These are phyloP conservation scores for Chitala chitala DNA, from an alignment of 2,113 vertebrate species.

Conservation along the genomic window DNA sequence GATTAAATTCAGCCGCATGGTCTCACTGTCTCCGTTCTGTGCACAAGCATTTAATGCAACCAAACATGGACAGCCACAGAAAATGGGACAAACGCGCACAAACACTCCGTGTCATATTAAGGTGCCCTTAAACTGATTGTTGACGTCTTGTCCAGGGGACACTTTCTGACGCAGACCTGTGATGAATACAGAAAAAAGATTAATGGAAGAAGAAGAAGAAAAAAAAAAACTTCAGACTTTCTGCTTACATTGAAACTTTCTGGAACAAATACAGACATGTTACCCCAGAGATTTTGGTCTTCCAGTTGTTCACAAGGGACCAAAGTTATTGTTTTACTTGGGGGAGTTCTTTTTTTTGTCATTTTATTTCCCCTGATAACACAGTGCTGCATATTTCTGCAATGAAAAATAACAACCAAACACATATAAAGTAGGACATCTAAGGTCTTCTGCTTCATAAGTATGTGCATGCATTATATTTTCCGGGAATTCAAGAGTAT, in stretches of 20 bases:
- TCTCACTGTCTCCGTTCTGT: background rate
- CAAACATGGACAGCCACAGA: background rate
- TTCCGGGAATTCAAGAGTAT: background rate
- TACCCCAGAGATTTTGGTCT: slow-evolving; percentile 12
- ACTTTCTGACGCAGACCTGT: background rate
- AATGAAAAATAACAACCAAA: slow-evolving; percentile 6
- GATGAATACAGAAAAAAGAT: slow-evolving; percentile 12
- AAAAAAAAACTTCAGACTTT: slow-evolving; percentile 17
- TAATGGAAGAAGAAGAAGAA: background rate
- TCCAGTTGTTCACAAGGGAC: background rate
- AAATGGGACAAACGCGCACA: background rate
- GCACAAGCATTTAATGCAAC: background rate
- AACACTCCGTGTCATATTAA: background rate
- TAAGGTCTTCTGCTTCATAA: background rate
- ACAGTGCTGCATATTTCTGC: slow-evolving; percentile 6
- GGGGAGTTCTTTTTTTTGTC: background rate
- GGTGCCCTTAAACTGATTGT: slow-evolving; percentile 10
- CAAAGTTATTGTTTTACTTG: background rate
- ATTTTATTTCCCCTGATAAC: background rate
- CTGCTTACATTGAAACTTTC: slow-evolving; percentile 8
- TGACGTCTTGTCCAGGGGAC: background rate
- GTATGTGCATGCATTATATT: slow-evolving; percentile 13
- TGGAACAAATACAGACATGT: background rate
- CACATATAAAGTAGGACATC: slow-evolving; percentile 10
- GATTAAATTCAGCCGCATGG: slow-evolving; percentile 13